Conservation (phyloP, 2,888 invertebrate species). For the Catocala sponsa region DNA sequence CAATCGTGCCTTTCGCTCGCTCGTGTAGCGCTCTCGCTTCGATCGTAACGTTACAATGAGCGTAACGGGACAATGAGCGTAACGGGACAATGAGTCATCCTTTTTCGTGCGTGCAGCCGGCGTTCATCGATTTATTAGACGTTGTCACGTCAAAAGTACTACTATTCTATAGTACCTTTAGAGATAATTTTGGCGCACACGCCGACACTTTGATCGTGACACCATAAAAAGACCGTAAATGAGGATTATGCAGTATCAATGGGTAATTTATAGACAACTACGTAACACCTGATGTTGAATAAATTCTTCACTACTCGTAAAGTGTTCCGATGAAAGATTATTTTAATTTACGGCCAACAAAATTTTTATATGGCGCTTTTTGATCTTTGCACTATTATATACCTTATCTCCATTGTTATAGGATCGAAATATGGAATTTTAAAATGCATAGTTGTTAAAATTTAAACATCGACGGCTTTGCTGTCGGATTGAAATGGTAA, state of each 20-base stretch:
- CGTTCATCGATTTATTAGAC: too few relatives aligned
- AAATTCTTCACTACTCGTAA: conserved; percentile 40
- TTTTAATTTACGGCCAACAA: conserved; percentile 50
- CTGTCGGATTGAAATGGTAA: not conserved
- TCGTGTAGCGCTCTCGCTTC: too few relatives aligned
- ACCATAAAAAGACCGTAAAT: conserved; percentile 25
- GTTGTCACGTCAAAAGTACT: too few relatives aligned
- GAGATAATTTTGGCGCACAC: not conserved
- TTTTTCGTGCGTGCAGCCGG: too few relatives aligned
- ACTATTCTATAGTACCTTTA: too few relatives aligned
- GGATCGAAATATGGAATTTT: not conserved
- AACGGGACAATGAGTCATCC: too few relatives aligned
- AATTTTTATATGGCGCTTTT: conserved; percentile 29
- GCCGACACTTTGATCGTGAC: conserved; percentile 3
- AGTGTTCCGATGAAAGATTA: conserved; percentile 46
- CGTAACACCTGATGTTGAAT: conserved; percentile 45
- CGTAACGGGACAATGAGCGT: too few relatives aligned
- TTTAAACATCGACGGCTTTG: conserved; percentile 19
- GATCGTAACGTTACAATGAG: too few relatives aligned
- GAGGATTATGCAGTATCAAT: conserved; percentile 42
- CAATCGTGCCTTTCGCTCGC: too few relatives aligned
- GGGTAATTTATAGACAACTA: conserved; percentile 49
- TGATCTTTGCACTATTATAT: conserved; percentile 8
- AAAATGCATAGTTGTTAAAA: not conserved
- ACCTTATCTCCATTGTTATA: conserved; percentile 1